Evolutionary conservation across 1,140 invertebrate genomes (phyloP), one percentile per base, ranked within the genome.

Genomic region (Lerema accius): DNA sequence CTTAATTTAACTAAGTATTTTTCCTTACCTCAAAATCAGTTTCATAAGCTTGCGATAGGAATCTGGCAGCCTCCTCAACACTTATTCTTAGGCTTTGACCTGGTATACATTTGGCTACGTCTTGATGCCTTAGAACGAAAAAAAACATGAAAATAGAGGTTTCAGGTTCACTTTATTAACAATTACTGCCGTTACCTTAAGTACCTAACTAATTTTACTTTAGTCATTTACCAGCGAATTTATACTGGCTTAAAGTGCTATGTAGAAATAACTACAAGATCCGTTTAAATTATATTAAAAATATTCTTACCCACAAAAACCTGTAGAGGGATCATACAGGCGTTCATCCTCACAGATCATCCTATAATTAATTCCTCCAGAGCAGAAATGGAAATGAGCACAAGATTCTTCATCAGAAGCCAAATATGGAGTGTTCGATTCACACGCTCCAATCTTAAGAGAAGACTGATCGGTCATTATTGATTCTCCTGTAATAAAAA

Each of bases 321-420:
- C 92, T 35, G 86, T 91, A 19, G 82, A 84, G 0, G 92, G 84
- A 71, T 93, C 92, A 58, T 92, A 93, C 23, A 93, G 87, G 14
- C 89, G 82, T 35, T 91, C 85, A 17, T 90, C 82, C 56, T 89
- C 88, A 58, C 93, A 92, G 0, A 80, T 73, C 45, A 93, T 80
- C 50, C 94, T 91, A 69, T 93, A 94, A 65, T 89, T 91, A 4
- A 93, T 87, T 64, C 93, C 93, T 50, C 92, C 92, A n/a, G 92
- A 91, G 67, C 95, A 96, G 23, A 94, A 91, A 53, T 94, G 93
- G 78, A 94, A 96, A 46, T 93, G 92, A 0, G 93, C 92, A 75
- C 95, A 96, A 49, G 94, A 94, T 0, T 92, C 90, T 0, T 93
- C 91, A 64, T 95, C 94, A 3, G 91, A 92, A 16, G 92, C 92